Evolutionary conservation across 2,113 vertebrate genomes (phyloP), one percentile per base, ranked within the genome.

Genomic region (Vimba vimba): DNA sequence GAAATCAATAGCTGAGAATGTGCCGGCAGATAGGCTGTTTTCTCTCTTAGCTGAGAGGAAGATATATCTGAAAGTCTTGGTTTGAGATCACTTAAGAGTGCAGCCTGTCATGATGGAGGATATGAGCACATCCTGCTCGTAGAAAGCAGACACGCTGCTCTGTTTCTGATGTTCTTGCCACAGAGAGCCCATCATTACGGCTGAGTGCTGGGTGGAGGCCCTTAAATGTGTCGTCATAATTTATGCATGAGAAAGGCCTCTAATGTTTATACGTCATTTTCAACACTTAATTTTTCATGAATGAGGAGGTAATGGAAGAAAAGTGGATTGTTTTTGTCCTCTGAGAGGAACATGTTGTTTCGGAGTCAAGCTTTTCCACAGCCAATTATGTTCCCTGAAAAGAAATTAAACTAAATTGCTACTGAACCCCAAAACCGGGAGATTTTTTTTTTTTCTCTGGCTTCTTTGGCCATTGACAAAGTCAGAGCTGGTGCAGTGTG

Each of bases 31-130:
- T n/a, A 21, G 21, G 36, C 78, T 79, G 78, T 62, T 62, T 79
- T 39, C 57, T 62, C 8, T 79, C 57, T 62, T 19, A 66, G 39
- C n/a, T 36, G 45, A 55, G n/a, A 27, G 80, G 15, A 30, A 66
- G 79, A 81, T 45, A 30, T 66, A 33, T 57, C 30, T 69, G 17
- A 69, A 81, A 25, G 62, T 69, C 80, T 50, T 82, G 62, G 12
- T 82, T 82, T 43, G 50, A 83, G 68, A 83, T 13, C 47, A 62
- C 57, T 75, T 82, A 66, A 66, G 27, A 76, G 73, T 50, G 30
- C 79, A 55, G 9, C 57, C 79, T 74, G 50, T 30, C 5, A 79
- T 86, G 85, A 43, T 91, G 90, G 91, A 90, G 66, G 27, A 79
- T 27, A 57, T 30, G 68, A 55, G 39, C 84, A 73, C 62, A 45